Conservation (phyloP, 23 tunicate genomes). For the Ascidia mentula region DNA sequence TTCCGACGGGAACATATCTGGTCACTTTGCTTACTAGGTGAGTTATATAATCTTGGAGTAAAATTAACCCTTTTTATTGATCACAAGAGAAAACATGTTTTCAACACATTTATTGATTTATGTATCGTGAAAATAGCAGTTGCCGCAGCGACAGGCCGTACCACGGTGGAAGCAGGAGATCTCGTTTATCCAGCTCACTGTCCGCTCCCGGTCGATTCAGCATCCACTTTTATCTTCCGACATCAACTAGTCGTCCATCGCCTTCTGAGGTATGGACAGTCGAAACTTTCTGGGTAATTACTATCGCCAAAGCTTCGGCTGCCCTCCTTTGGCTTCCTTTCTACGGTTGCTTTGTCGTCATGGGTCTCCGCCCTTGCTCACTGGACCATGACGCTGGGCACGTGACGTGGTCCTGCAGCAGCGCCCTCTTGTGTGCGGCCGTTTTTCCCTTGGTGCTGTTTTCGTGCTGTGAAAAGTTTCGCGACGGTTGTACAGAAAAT, state of each 20-base stretch:
- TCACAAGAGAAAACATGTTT: too few relatives aligned
- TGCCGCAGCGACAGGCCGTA: not conserved
- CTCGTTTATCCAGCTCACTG: not conserved
- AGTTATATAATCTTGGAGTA: too few relatives aligned
- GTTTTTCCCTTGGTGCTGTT: not conserved
- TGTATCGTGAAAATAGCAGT: too few relatives aligned
- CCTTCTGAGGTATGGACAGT: not conserved
- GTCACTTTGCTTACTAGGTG: slow-evolving; percentile 6
- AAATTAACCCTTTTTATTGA: too few relatives aligned
- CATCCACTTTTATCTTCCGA: not conserved
- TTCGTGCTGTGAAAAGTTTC: not conserved
- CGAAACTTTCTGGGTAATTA: not conserved
- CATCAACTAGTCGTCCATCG: not conserved
- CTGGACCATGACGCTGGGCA: not conserved
- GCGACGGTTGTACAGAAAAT: not conserved
- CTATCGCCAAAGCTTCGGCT: not conserved
- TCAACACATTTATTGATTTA: too few relatives aligned
- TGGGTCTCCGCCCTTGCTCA: not conserved
- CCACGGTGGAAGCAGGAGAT: not conserved
- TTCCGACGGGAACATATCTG: not conserved
- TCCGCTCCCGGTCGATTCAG: not conserved
- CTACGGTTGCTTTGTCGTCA: not conserved
- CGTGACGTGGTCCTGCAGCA: slow-evolving; percentile 2
- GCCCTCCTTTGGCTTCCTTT: not conserved
- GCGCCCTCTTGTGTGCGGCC: not conserved